Evolutionary conservation across 1,140 invertebrate genomes (phyloP).

Genomic region (Drosophila lacteicornis): DNA sequence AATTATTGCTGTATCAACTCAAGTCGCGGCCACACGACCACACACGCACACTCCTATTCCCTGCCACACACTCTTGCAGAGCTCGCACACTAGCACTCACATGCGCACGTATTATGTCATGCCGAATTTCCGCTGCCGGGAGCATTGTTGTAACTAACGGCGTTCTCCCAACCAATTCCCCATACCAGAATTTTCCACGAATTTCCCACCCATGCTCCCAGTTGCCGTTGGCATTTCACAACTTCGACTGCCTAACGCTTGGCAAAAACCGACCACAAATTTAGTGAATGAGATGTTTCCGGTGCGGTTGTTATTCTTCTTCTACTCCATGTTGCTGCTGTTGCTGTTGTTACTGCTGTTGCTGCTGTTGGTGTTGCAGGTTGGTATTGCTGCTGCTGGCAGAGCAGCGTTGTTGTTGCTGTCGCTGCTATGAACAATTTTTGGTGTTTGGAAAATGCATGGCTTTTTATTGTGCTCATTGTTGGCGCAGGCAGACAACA

Average conservation of each 20-base stretch:
- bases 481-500: slow-evolving; percentile 59
- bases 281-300: slow-evolving; percentile 84
- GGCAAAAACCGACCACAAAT: slow-evolving; percentile 81
- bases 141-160: slow-evolving; percentile 80
- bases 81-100: slow-evolving; percentile 28
- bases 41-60: slow-evolving; percentile 37
- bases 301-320: slow-evolving; percentile 76
- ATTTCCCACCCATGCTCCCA: slow-evolving; percentile 19
- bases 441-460: slow-evolving; percentile 84
- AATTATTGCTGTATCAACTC: slow-evolving; percentile 84
- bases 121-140: slow-evolving; percentile 80
- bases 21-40: slow-evolving; percentile 69
- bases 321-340: slow-evolving; percentile 24
- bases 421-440: slow-evolving; percentile 64
- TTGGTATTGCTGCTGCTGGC: slow-evolving; percentile 32
- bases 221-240: slow-evolving; percentile 77
- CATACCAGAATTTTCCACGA: slow-evolving; percentile 18
- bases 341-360: background rate
- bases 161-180: slow-evolving; percentile 44
- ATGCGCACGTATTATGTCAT: slow-evolving; percentile 81
- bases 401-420: slow-evolving; percentile 30
- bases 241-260: slow-evolving; percentile 79
- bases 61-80: slow-evolving; percentile 11
- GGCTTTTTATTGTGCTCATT: slow-evolving; percentile 82
- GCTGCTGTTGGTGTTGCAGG: slow-evolving; percentile 26